Percentiles rank a stretch among this genome's conserved stretches.
Evolutionary conservation across 2,888 invertebrate genomes (phyloP).

Genomic region (Drosophila niveifrons): DNA sequence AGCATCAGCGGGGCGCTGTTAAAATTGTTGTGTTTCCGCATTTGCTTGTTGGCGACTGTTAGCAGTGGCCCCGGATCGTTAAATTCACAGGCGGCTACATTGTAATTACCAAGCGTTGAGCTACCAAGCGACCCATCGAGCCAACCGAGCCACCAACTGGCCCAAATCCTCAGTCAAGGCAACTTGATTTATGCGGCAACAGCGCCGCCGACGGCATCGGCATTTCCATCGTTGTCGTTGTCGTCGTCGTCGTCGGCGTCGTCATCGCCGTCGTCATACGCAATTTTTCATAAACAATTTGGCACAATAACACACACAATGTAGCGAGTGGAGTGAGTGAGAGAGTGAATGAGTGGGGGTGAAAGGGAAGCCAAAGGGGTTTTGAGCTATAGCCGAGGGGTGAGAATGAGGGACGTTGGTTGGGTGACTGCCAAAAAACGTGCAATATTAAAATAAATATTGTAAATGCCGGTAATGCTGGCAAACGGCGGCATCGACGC

Average conservation of each 20-base stretch:
- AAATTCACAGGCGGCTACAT: constrained; percentile 82
- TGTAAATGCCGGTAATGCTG: constrained; percentile 80
- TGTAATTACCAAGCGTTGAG: constrained; percentile 72
- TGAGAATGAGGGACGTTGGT: constrained; percentile 9
- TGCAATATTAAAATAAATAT: constrained; percentile 81
- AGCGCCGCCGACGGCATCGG: constrained; percentile 54
- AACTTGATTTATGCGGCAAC: constrained; percentile 78
- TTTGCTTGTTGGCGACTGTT: constrained; percentile 63
- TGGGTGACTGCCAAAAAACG: constrained; percentile 56
- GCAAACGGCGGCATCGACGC: constrained; percentile 52
- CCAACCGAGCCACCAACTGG: constrained; percentile 59
- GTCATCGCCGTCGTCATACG: constrained; percentile 73
- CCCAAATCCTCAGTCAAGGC: constrained; percentile 77
- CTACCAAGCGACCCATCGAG: constrained; percentile 36
- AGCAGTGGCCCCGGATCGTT: constrained; percentile 67
- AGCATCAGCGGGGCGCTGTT: constrained; percentile 42
- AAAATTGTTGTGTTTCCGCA: constrained; percentile 72
- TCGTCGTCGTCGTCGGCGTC: constrained; percentile 31
- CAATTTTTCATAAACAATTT: constrained; percentile 82
- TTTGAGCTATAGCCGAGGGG: constrained; percentile 22
- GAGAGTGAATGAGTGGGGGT: not conserved
- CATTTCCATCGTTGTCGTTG: constrained; percentile 26
- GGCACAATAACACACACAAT: constrained; percentile 77
- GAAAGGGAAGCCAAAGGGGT: constrained; percentile 15
- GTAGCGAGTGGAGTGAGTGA: constrained; percentile 18